Conservation (phyloP, 2,888 invertebrate genomes). For the Ornithoptera alexandrae region DNA sequence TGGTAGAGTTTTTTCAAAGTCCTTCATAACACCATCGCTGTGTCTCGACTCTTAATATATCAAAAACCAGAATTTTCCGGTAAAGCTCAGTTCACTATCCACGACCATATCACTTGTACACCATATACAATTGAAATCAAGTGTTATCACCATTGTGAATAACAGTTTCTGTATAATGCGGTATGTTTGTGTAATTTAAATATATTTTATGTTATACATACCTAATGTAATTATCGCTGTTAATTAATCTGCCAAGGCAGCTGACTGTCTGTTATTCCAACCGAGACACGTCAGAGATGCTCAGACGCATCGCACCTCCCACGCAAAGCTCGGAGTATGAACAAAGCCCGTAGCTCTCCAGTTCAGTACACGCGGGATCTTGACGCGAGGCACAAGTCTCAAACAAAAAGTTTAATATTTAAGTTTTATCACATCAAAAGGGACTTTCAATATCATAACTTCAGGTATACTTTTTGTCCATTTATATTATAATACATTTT, state of each 20-base stretch:
- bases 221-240: conserved; percentile 55
- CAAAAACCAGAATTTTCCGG: too few species aligned
- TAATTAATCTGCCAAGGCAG: conserved; percentile 67
- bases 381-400: conserved; percentile 57
- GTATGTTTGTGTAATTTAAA: conserved; percentile 5
- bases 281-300: conserved; percentile 46
- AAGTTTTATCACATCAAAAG: conserved; percentile 1
- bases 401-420: conserved; percentile 10
- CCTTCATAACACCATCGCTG: too few species aligned
- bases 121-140: too few species aligned
- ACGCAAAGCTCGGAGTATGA: conserved; percentile 61
- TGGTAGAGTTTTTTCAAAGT: too few species aligned
- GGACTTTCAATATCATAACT: not conserved
- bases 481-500: not conserved
- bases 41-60: too few species aligned
- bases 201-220: conserved; percentile 31
- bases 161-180: not conserved
- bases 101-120: too few species aligned
- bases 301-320: conserved; percentile 57
- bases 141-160: too few species aligned
- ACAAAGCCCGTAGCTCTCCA: conserved; percentile 58
- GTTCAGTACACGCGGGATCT: conserved; percentile 69
- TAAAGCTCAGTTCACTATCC: too few species aligned
- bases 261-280: conserved; percentile 53
- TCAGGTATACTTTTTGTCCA: conserved; percentile 19